Conservation (phyloP, 2,113 vertebrate genomes). For the Rafetus swinhoei region DNA sequence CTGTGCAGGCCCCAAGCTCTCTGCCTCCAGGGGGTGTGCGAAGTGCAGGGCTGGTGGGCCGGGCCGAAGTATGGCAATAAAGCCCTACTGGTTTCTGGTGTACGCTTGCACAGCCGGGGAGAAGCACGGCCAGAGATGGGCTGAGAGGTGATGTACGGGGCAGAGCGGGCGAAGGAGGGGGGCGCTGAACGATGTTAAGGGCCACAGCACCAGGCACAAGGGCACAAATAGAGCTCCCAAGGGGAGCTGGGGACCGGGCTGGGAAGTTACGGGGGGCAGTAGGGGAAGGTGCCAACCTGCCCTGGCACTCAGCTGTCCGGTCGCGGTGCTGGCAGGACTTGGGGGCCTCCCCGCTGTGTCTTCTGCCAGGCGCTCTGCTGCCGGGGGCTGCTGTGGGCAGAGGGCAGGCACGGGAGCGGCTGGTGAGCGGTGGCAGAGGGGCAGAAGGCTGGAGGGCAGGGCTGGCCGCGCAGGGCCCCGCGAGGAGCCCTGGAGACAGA, state of each 20-base stretch:
- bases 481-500: background rate
- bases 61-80: accelerated
- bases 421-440: background rate
- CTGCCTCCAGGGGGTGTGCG: background rate
- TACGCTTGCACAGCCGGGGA: background rate
- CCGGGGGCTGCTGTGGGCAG: background rate
- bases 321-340: background rate
- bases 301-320: background rate
- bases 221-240: too few species aligned
- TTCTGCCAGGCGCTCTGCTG: background rate
- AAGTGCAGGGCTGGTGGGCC: too few species aligned
- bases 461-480: accelerated
- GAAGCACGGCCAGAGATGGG: background rate
- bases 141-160: background rate
- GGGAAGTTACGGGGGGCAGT: background rate
- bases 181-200: too few species aligned
- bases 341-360: background rate
- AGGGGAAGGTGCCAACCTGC: background rate
- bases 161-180: background rate
- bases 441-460: background rate
- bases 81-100: accelerated
- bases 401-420: too few species aligned
- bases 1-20: background rate
- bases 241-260: background rate
- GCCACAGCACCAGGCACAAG: background rate